Evolutionary conservation across 2,113 vertebrate genomes (phyloP), one percentile per base, ranked within the genome.

Genomic region (Noturus placidus): DNA sequence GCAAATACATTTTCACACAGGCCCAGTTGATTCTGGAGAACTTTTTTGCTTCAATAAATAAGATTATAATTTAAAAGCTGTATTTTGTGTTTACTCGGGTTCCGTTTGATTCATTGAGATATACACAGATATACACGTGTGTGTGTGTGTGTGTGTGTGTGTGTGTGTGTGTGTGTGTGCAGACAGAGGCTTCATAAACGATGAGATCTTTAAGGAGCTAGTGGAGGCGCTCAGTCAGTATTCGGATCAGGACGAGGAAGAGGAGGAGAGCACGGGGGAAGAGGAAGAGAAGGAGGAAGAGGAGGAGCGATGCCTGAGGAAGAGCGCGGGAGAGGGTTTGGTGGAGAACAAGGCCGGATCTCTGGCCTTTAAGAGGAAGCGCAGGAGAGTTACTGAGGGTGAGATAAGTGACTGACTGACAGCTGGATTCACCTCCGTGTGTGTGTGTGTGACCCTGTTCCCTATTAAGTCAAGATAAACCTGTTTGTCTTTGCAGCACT

Each of bases 201-300:
- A 99, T 17, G 96, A 97, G 77, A 96, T 98, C 88, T 99, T 99
- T 90, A 96, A 99, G 92, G 98, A 99, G 94, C 93, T 99, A 20
- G 97, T 99, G 84, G 97, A 98, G 0, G 98, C 97, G 65, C 92
- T 99, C 91, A 98, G 96, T 89, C 97, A 97, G 79, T 97, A 99
- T 87, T 97, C 97, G 0, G 98, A 99, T 0, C 96, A 98, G 5
- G 98, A 98, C 2, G 98, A 97, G 9, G 97, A 97, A 30, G 96
- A 96, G 42, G 96, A 96, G 84, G 95, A 0, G 95, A 94, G 30
- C 83, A 89, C 52, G 9, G 74, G 97, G 90, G 97, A 96, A 61
- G 94, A 94, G 30, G 96, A 96, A 80, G 95, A 0, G 95, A 63
- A 97, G 89, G 97, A 96, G 63, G 94, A 94, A 30, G 96, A 96